A percentile compares a stretch with the other conserved stretches of the same genome.
Evolutionary conservation across 2,113 vertebrate species (phyloP).

Genomic region (Chauna torquata): DNA sequence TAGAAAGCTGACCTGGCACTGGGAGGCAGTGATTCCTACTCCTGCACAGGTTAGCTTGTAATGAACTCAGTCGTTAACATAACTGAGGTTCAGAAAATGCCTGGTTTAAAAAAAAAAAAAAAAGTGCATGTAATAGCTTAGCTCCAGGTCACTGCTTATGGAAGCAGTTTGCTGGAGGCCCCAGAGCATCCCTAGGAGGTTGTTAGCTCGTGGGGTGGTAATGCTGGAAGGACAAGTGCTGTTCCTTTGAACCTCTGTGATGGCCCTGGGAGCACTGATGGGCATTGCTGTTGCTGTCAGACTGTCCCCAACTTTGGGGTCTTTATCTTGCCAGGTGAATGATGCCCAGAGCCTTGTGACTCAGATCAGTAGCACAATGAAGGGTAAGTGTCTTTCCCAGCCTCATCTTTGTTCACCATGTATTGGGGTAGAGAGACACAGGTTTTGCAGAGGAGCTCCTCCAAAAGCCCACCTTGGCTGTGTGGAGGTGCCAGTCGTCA

Average conservation of each 20-base stretch:
- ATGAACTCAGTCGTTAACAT: background rate
- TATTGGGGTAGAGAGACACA: background rate
- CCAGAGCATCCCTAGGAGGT: background rate
- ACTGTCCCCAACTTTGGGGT: background rate
- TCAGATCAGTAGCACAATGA: background rate
- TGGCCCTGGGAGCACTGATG: background rate
- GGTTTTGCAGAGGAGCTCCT: background rate
- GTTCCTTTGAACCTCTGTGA: background rate
- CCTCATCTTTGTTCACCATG: background rate
- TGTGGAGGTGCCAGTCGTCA: background rate
- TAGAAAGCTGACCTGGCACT: background rate
- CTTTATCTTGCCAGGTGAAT: slow-evolving; percentile 34
- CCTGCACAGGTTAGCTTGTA: background rate
- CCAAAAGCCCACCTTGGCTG: background rate
- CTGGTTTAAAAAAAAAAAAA: background rate
- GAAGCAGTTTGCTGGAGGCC: background rate
- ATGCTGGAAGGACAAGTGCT: background rate
- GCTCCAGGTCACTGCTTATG: background rate
- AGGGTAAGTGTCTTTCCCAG: slow-evolving; percentile 13
- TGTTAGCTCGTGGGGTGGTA: background rate
- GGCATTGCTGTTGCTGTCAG: background rate
- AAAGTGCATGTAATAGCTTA: background rate
- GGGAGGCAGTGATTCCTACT: background rate
- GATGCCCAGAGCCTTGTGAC: slow-evolving; percentile 29
- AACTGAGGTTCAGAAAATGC: background rate